Conservation (phyloP, 2,888 invertebrate species). For the Pherbina coryleti region DNA sequence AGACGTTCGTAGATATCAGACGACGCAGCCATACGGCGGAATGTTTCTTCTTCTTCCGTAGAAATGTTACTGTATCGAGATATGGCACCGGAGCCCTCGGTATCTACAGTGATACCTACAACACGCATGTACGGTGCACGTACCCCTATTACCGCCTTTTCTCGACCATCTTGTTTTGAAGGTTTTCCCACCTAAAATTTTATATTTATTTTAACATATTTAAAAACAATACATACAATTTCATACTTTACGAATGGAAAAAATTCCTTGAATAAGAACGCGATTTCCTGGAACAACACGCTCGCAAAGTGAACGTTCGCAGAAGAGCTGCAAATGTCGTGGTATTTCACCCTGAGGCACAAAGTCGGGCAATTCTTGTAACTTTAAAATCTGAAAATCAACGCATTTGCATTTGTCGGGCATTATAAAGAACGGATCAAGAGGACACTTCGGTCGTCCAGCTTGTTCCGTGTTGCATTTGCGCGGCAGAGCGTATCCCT, state of each 20-base stretch:
- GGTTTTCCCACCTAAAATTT: conserved; percentile 70
- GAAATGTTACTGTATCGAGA: conserved; percentile 72
- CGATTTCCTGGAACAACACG: conserved; percentile 96
- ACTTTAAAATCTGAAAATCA: conserved; percentile 97
- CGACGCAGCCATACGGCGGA: conserved; percentile 82
- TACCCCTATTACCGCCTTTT: conserved; percentile 89
- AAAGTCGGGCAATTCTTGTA: conserved; percentile 95
- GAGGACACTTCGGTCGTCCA: conserved; percentile 91
- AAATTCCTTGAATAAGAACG: conserved; percentile 93
- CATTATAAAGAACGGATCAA: conserved; percentile 98
- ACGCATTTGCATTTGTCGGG: conserved; percentile 98
- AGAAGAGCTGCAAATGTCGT: conserved; percentile 93
- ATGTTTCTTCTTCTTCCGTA: conserved; percentile 77
- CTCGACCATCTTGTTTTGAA: conserved; percentile 78
- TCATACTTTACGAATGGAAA: conserved; percentile 87
- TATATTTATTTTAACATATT: not conserved
- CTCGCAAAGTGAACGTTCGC: conserved; percentile 93
- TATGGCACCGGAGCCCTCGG: conserved; percentile 80
- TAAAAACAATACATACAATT: not conserved
- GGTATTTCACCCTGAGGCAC: conserved; percentile 97
- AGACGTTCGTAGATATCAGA: conserved; percentile 91
- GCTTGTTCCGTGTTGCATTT: conserved; percentile 96
- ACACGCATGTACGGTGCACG: conserved; percentile 95
- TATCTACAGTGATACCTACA: conserved; percentile 90
- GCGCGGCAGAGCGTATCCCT: conserved; percentile 94